A percentile compares a stretch with the other conserved stretches of the same genome.
phyloP scores from a whole-genome alignment of 2,888 invertebrate species.

The Drosophila vallismaia region DNA sequence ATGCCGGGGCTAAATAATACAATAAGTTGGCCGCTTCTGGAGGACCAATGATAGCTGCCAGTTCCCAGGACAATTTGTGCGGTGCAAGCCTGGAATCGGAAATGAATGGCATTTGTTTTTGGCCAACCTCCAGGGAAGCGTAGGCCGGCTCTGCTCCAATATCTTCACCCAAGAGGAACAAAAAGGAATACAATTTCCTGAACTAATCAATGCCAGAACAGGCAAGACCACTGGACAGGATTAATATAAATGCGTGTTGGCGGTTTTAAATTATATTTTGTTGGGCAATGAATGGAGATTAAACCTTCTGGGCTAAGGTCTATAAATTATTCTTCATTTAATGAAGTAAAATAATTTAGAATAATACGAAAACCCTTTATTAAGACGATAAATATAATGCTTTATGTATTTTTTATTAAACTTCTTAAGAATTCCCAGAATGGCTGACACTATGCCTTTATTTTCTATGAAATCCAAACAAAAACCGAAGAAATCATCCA shows the following conservation, averaged over 20 bases:
- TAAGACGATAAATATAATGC: too few species aligned
- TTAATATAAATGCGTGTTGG: constrained; percentile 22
- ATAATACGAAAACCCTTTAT: too few species aligned
- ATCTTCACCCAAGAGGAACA: neutral
- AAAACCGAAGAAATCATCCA: neutral
- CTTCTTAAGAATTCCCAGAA: neutral
- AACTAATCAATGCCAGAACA: constrained; percentile 56
- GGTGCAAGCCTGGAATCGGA: constrained; percentile 65
- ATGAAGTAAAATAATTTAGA: neutral
- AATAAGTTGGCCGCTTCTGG: constrained; percentile 51
- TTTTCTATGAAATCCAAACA: neutral
- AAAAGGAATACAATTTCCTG: constrained; percentile 41
- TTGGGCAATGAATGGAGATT: neutral
- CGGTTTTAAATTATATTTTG: neutral
- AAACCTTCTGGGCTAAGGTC: neutral
- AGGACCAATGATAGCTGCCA: constrained; percentile 45
- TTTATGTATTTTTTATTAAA: neutral
- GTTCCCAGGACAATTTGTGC: constrained; percentile 35
- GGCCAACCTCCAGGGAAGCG: constrained; percentile 46
- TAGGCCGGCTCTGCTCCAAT: constrained; percentile 7
- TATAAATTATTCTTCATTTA: neutral
- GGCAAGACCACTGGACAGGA: constrained; percentile 1
- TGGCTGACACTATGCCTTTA: neutral
- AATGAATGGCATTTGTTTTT: constrained; percentile 74
- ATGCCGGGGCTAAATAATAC: constrained; percentile 45